A percentile compares a stretch with the other conserved stretches of the same genome.
Evolutionary conservation across 2,888 invertebrate species (phyloP).

Genomic region (Phoenoteleia sp.): DNA sequence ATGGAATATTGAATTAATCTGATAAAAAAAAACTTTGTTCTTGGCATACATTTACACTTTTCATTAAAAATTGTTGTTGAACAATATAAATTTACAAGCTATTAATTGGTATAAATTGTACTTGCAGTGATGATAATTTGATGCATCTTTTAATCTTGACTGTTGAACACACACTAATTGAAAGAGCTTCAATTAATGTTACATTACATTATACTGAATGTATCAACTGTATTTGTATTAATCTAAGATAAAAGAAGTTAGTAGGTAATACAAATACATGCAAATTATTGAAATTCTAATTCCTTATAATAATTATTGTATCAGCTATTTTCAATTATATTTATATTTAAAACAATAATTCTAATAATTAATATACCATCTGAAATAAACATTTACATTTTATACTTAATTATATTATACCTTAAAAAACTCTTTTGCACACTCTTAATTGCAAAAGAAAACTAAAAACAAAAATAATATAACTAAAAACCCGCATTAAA

Average conservation of each 20-base stretch:
- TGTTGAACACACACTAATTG: slow-evolving; percentile 16
- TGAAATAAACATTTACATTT: no score
- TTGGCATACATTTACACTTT: neutral
- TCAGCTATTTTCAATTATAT: no score
- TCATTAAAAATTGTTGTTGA: slow-evolving; percentile 6
- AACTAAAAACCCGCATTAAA: no score
- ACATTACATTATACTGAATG: neutral
- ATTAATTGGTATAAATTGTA: slow-evolving; percentile 35
- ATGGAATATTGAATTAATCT: no score
- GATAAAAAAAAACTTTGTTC: neutral
- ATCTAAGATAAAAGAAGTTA: neutral
- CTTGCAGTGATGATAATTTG: slow-evolving; percentile 8
- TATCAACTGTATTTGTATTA: neutral
- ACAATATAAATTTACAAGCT: slow-evolving; percentile 17
- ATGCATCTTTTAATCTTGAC: slow-evolving; percentile 32
- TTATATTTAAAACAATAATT: no score
- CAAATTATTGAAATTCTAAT: neutral
- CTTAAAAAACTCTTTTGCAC: no score
- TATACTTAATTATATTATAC: no score
- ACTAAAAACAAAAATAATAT: no score
- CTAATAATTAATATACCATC: no score
- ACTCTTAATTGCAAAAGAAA: no score
- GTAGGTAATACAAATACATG: neutral
- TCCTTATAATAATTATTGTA: no score
- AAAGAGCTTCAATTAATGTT: slow-evolving; percentile 17